phyloP scores from a whole-genome alignment of 1,140 invertebrate genomes.

The roundworm (Caenorhabditis elegans) region WBcel235 BX284604.4:11116501-11117000 shows the following conservation, averaged over 20 bases:
- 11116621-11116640: neutral
- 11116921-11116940: neutral
- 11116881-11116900: neutral
- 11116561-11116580: neutral
- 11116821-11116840: neutral
- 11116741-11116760: neutral
- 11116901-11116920: neutral
- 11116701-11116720: no score
- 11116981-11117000: no score
- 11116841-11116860: constrained; percentile 15
- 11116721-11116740: no score
- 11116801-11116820: neutral
- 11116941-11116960: neutral
- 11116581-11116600: neutral
- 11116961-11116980: no score
- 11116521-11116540: neutral
- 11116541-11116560: neutral
- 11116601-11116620: neutral
- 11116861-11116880: neutral
- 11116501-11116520: constrained; percentile 10
- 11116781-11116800: neutral
- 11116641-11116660: no score
- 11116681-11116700: no score
- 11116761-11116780: constrained; percentile 7
- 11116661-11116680: no score